Evolutionary conservation across 2,113 vertebrate genomes (phyloP).

Genomic region (Syngnathoides biaculeatus): DNA sequence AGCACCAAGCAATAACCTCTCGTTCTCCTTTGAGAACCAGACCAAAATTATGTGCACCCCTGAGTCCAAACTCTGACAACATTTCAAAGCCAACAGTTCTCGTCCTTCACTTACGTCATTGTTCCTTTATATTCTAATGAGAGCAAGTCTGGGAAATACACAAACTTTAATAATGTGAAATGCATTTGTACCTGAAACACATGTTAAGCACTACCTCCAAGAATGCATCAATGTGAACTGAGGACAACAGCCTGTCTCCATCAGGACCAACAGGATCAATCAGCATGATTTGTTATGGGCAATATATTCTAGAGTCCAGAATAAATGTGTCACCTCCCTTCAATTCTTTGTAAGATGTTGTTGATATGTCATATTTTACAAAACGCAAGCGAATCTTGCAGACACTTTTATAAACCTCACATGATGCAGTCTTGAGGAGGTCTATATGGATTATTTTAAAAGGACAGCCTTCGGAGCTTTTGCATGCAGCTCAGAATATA

Average conservation of each 20-base stretch:
- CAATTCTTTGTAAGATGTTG: not conserved
- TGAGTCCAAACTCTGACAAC: not conserved
- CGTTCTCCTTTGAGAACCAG: no score
- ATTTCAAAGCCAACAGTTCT: not conserved
- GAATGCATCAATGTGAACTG: constrained; percentile 5
- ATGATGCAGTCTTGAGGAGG: constrained; percentile 45
- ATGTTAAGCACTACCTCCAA: constrained; percentile 14
- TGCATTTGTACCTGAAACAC: constrained; percentile 20
- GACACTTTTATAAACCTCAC: not conserved
- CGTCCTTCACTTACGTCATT: not conserved
- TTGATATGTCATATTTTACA: not conserved
- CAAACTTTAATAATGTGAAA: not conserved
- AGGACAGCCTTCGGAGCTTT: not conserved
- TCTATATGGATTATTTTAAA: constrained; percentile 58
- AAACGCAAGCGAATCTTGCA: not conserved
- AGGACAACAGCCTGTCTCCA: constrained; percentile 19
- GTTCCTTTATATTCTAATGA: not conserved
- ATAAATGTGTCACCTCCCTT: not conserved
- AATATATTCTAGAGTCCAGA: not conserved
- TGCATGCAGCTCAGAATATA: not conserved
- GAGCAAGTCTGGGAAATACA: not conserved
- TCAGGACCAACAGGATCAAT: not conserved
- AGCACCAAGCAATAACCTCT: no score
- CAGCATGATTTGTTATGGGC: not conserved
- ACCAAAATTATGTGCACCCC: no score